phyloP scores from a whole-genome alignment of 2,113 vertebrate species.

The Columba janthina region DNA sequence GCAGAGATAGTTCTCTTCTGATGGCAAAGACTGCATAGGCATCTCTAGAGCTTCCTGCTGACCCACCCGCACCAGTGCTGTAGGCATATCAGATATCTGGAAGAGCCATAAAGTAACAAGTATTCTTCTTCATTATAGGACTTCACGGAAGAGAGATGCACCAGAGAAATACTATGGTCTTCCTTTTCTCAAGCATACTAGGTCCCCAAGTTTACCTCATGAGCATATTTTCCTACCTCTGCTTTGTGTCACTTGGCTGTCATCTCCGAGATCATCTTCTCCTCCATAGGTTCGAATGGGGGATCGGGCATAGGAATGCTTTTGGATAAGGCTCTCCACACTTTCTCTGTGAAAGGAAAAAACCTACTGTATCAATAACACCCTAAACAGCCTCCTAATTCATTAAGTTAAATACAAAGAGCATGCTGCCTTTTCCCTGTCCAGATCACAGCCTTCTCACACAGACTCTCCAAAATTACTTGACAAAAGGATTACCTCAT shows the following conservation, averaged over 20 bases:
- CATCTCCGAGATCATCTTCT: constrained; percentile 92
- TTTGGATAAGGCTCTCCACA: constrained; percentile 98
- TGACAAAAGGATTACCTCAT: background rate
- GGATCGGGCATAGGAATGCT: constrained; percentile 97
- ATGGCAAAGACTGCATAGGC: background rate
- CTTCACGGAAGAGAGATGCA: background rate
- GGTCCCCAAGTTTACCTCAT: background rate
- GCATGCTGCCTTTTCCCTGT: background rate
- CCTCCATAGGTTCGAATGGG: constrained; percentile 94
- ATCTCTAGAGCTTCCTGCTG: background rate
- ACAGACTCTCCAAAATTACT: background rate
- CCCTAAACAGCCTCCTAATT: background rate
- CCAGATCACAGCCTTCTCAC: background rate
- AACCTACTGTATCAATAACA: background rate
- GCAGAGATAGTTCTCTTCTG: background rate
- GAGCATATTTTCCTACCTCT: constrained; percentile 79
- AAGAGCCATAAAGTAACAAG: background rate
- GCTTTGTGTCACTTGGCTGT: constrained; percentile 83
- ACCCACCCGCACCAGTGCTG: background rate
- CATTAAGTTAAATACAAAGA: background rate
- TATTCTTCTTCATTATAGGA: background rate
- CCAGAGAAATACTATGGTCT: background rate
- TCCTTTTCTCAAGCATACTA: background rate
- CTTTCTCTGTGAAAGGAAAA: constrained; percentile 85
- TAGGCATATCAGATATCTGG: background rate